phyloP scores from a whole-genome alignment of 2,888 invertebrate genomes.

The Dioctria rufipes region DNA sequence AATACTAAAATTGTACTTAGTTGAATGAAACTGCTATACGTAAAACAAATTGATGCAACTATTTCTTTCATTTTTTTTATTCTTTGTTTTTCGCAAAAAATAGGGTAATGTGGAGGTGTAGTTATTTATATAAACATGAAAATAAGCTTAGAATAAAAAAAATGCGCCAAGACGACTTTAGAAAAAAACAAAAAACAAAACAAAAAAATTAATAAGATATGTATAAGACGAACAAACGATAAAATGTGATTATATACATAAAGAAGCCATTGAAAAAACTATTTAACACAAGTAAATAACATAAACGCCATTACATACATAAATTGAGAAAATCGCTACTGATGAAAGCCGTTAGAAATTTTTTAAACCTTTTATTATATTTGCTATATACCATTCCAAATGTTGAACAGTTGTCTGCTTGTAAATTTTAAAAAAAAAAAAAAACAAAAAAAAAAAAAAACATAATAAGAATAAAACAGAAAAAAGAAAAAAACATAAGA shows the following conservation, averaged over 20 bases:
- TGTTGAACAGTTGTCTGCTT: slow-evolving; percentile 43
- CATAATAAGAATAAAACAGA: not conserved
- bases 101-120: slow-evolving; percentile 10
- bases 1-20: slow-evolving; percentile 32
- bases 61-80: slow-evolving; percentile 27
- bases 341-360: slow-evolving; percentile 28
- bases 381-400: slow-evolving; percentile 25
- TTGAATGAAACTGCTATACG: slow-evolving; percentile 39
- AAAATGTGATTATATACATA: slow-evolving; percentile 52
- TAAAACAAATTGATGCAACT: slow-evolving; percentile 43
- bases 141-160: slow-evolving; percentile 29
- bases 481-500: slow-evolving; percentile 11
- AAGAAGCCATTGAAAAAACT: slow-evolving; percentile 18
- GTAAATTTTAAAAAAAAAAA: slow-evolving; percentile 27
- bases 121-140: not conserved
- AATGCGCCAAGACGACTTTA: slow-evolving; percentile 47
- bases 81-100: slow-evolving; percentile 14
- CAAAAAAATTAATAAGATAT: slow-evolving; percentile 41
- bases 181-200: too few species aligned
- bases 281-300: not conserved
- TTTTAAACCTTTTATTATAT: slow-evolving; percentile 25
- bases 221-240: slow-evolving; percentile 50
- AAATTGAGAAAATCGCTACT: slow-evolving; percentile 3
- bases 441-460: slow-evolving; percentile 26
- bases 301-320: slow-evolving; percentile 16